These are phyloP conservation scores for Chloropsis hardwickii DNA, from an alignment of 2,113 vertebrate genomes.

Conservation along the genomic window DNA sequence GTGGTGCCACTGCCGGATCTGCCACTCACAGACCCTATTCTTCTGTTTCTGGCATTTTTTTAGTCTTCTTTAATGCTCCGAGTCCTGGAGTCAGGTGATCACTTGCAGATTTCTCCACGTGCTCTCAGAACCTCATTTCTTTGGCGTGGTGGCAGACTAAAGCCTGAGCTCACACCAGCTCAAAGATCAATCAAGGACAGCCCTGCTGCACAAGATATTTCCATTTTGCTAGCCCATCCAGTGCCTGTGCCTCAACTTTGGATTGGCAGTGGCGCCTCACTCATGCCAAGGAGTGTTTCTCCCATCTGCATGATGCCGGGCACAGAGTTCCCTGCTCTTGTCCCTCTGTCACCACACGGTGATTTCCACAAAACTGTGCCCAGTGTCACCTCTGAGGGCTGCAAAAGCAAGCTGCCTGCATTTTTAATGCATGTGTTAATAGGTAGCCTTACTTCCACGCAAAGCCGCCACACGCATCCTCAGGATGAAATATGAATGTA, in stretches of 20 bases:
- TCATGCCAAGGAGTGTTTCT: neutral
- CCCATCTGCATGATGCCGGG: fast-evolving
- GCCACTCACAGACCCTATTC: neutral
- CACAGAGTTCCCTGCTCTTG: neutral
- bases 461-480: neutral
- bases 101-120: neutral
- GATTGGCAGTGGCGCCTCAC: fast-evolving
- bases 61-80: neutral
- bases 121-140: neutral
- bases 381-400: neutral
- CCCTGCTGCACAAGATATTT: fast-evolving
- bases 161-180: neutral
- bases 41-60: neutral
- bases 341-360: fast-evolving
- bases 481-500: neutral
- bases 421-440: neutral
- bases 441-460: neutral
- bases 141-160: fast-evolving
- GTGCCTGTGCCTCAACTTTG: neutral
- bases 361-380: neutral
- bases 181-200: neutral
- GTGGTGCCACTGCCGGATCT: fast-evolving
- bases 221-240: neutral
- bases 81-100: neutral
- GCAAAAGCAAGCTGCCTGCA: neutral